Evolutionary conservation across 2,888 invertebrate species (phyloP).

Genomic region (Melanargia galathea): DNA sequence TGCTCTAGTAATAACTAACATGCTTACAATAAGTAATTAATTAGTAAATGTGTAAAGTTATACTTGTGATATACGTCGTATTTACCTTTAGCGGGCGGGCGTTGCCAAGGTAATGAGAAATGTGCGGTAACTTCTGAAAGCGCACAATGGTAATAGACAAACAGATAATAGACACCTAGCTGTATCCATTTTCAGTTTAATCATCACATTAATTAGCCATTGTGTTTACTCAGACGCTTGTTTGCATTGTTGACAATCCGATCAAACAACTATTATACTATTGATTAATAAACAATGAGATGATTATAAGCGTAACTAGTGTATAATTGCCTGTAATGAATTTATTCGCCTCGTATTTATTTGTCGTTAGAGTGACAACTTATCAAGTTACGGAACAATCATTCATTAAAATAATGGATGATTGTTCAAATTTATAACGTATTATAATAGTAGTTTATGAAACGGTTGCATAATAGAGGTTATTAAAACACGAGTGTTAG

Average conservation of each 20-base stretch:
- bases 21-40: background rate
- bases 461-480: too few species aligned
- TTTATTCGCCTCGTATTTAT: conserved; percentile 31
- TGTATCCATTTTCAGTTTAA: conserved; percentile 72
- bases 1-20: background rate
- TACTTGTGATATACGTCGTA: background rate
- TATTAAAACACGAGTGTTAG: too few species aligned
- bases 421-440: too few species aligned
- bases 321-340: conserved; percentile 38
- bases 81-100: background rate
- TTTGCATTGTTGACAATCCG: conserved; percentile 71
- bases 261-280: conserved; percentile 67
- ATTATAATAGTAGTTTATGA: too few species aligned
- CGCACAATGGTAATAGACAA: conserved; percentile 51
- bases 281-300: conserved; percentile 59
- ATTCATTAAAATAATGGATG: conserved; percentile 6
- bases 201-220: conserved; percentile 76
- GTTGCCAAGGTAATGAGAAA: conserved; percentile 18
- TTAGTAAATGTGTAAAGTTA: too few species aligned
- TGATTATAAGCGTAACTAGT: conserved; percentile 40
- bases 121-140: conserved; percentile 42
- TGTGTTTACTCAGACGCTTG: conserved; percentile 69
- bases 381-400: conserved; percentile 19
- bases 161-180: conserved; percentile 67
- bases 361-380: conserved; percentile 20